Base-by-base conservation (phyloP, 2,113 vertebrate genomes). In the Bubo scandiacus region DNA sequence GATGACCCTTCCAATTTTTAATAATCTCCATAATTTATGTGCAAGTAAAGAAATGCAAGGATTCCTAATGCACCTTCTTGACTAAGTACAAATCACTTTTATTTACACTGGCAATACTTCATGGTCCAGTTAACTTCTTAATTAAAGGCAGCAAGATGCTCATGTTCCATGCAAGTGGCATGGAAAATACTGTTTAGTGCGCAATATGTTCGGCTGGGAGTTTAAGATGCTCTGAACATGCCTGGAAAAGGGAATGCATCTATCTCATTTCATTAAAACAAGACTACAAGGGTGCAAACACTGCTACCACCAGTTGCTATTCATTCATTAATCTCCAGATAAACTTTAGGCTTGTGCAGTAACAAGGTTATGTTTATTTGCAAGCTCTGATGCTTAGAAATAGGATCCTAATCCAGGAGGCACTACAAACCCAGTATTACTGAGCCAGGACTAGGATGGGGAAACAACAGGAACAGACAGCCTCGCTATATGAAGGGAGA, bases 91-190 rank as follows among this genome's bases (percentile, higher is more conserved):
- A 98, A 98, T 98, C 97, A 97, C 97, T 98, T 98, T 98, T 97
- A 98, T 98, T 98, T 97, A 97, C 97, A 95, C 71, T 75, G 95
- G 97, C 98, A 98, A 98, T 98, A 97, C 97, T 98, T 98, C 98
- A 98, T 91, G 98, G 98, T 98, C 98, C 98, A 98, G 98, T 98
- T 99, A 98, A 97, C 98, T 98, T 98, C 98, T 98, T 99, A 99
- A 99, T 99, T 99, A 99, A 98, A 98, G 98, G 98, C 98, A 98
- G 98, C 98, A 97, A 97, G 97, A 98, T 98, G 98, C 95, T 98
- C 97, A 77, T 96, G 97, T 97, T 98, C 97, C 96, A 97, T 96
- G 88, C 97, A 98, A 97, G 87, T 92, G 93, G 97, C 97, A 91
- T 70, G 82, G 97, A 97, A 98, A 98, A 98, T 92, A 97, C 95